These are phyloP conservation scores for Scaptomyza graminum DNA, from an alignment of 1,140 invertebrate genomes.

Conservation along the genomic window DNA sequence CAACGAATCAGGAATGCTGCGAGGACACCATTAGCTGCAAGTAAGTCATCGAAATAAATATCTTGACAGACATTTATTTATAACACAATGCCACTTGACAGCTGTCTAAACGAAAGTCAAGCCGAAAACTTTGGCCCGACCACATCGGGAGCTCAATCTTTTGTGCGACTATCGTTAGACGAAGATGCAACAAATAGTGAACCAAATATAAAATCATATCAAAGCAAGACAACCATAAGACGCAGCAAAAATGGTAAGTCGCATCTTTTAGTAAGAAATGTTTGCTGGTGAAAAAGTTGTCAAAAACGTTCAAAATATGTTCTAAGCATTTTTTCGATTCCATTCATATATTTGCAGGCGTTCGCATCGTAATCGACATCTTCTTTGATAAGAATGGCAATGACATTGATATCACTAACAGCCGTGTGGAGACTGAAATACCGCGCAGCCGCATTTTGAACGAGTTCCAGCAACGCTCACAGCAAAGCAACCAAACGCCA, in stretches of 20 bases:
- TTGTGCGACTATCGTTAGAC: constrained; percentile 19
- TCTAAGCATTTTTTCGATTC: not conserved
- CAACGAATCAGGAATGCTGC: constrained; percentile 6
- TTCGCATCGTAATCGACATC: constrained; percentile 77
- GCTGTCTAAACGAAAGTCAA: not conserved
- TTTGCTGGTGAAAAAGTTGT: no score
- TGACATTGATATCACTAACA: constrained; percentile 62
- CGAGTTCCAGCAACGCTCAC: constrained; percentile 62
- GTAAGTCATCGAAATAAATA: not conserved
- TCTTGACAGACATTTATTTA: not conserved
- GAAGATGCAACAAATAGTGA: not conserved
- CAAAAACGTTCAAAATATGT: no score
- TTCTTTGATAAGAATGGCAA: constrained; percentile 65
- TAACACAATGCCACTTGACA: not conserved
- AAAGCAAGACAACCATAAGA: constrained; percentile 69
- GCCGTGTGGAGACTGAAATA: constrained; percentile 76
- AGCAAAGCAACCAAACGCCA: constrained; percentile 8
- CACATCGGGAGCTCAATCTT: constrained; percentile 29
- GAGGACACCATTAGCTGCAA: constrained; percentile 14
- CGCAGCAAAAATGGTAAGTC: constrained; percentile 63
- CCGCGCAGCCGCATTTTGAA: constrained; percentile 71
- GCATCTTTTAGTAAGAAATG: no score
- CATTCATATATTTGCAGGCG: constrained; percentile 40
- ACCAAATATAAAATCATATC: constrained; percentile 53
- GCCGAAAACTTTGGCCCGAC: constrained; percentile 40